Evolutionary conservation across 2,888 invertebrate species (phyloP), one percentile per base, ranked within the genome.

Genomic region (Drosophila kanekoi): DNA sequence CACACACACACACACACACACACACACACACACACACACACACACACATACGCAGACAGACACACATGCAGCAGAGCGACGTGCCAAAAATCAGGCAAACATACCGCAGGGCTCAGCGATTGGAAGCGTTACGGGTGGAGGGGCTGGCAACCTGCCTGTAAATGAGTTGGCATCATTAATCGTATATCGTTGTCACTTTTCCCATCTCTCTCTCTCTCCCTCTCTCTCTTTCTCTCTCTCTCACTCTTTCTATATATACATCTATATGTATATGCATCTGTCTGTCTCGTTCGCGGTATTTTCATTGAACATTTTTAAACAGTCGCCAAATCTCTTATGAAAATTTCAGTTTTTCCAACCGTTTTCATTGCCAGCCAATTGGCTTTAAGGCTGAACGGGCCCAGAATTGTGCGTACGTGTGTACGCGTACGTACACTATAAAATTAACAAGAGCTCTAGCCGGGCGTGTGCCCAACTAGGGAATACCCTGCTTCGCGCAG

Each of bases 51-150:
- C 28, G 41, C n/a, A 18, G 18, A 47, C 40, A 41, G 8, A 48
- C 18, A 54, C 28, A 48, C n/a, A 14, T 69, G 51, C 56, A 49
- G 51, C 18, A 18, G 71, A 45, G 57, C 33, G 66, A 72, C 75
- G 87, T 82, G 87, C 85, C 87, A 87, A 79, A 72, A 77, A 73
- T 81, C 87, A 84, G 70, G 77, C 70, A 67, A 69, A 57, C 84
- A 68, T 51, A 56, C 52, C 63, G 35, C 40, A 80, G 23, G 43
- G 13, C 20, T 23, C 16, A 37, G 48, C 23, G 14, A 18, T 13
- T 18, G 41, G 10, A 32, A 16, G 35, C 3, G 18, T 11, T 38
- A 9, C 23, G 35, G 37, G 37, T 45, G 35, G 18, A 23, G 11
- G 20, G 33, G 35, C 3, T 18, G 40, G 41, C 37, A 16, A 13